A percentile compares a stretch with the other conserved stretches of the same genome.
phyloP scores from a whole-genome alignment of 1,140 invertebrate species.

The Ceratitis capitata region DNA sequence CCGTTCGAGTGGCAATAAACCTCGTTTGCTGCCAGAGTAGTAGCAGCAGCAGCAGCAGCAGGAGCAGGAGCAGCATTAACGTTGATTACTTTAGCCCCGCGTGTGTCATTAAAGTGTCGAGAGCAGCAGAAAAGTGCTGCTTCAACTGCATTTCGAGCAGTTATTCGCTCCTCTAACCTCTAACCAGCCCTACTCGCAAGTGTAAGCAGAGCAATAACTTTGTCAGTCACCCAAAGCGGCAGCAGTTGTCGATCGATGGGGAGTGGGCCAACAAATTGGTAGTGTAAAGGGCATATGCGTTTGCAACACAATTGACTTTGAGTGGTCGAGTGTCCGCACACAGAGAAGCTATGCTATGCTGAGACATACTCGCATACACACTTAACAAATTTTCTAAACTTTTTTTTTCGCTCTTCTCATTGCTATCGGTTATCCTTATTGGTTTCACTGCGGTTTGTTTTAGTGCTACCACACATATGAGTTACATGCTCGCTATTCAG shows the following conservation, averaged over 20 bases:
- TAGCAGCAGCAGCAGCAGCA: background rate
- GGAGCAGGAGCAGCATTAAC: constrained; percentile 20
- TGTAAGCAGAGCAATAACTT: too few relatives aligned
- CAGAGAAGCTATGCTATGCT: too few relatives aligned
- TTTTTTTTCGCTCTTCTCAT: background rate
- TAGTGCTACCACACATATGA: background rate
- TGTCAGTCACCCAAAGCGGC: background rate
- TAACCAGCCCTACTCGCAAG: background rate
- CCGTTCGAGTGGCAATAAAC: constrained; percentile 55
- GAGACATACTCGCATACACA: background rate
- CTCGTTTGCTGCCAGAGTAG: too few relatives aligned
- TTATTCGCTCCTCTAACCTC: background rate
- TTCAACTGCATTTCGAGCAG: background rate
- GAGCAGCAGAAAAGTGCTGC: background rate
- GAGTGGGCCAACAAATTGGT: too few relatives aligned
- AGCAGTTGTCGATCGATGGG: background rate
- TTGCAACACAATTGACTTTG: constrained; percentile 10
- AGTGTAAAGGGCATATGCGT: background rate
- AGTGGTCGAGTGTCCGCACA: background rate
- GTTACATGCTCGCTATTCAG: background rate
- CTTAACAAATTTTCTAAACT: background rate
- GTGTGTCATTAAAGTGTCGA: constrained; percentile 33
- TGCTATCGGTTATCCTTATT: background rate
- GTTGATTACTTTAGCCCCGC: constrained; percentile 26
- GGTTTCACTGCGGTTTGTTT: background rate